A percentile compares a stretch with the other conserved stretches of the same genome.
Conservation (phyloP, 2,888 invertebrate species). For the Zhengitettix transpicula region DNA sequence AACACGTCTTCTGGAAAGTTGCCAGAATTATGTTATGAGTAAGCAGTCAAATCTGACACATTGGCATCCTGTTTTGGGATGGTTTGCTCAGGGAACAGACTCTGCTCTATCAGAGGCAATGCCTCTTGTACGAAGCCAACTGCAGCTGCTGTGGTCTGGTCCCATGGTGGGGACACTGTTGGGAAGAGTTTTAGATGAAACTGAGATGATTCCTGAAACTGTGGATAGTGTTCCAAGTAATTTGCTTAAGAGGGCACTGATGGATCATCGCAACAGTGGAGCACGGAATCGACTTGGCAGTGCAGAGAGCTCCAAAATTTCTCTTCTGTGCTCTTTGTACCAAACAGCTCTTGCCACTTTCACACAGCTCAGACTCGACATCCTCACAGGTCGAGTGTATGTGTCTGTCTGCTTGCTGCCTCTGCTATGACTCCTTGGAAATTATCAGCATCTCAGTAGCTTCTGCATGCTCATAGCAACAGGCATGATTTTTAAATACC, state of each 20-base stretch:
- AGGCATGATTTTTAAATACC: no score
- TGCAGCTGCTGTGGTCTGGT: slow-evolving; percentile 53
- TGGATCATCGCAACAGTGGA: slow-evolving; percentile 41
- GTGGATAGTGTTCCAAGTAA: slow-evolving; percentile 19
- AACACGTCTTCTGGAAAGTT: slow-evolving; percentile 70
- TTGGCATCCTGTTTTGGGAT: slow-evolving; percentile 96
- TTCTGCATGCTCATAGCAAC: no score
- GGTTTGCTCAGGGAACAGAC: slow-evolving; percentile 70
- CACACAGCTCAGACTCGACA: slow-evolving; percentile 78
- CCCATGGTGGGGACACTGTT: slow-evolving; percentile 18
- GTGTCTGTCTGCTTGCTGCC: no score
- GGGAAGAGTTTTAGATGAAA: slow-evolving; percentile 20
- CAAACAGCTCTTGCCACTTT: slow-evolving; percentile 79
- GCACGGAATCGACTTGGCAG: slow-evolving; percentile 62
- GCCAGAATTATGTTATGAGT: slow-evolving; percentile 80
- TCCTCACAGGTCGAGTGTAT: slow-evolving; percentile 52
- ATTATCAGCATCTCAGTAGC: no score
- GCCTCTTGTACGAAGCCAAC: slow-evolving; percentile 46
- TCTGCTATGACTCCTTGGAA: no score
- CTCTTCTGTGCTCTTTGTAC: slow-evolving; percentile 80
- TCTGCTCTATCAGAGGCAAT: slow-evolving; percentile 53
- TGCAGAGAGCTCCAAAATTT: slow-evolving; percentile 63
- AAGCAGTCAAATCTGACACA: slow-evolving; percentile 84
- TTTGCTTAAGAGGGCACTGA: slow-evolving; percentile 36
- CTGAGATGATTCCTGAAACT: neutral